Base-by-base conservation (phyloP, 2,113 vertebrate genomes). In the Apteryx owenii region DNA sequence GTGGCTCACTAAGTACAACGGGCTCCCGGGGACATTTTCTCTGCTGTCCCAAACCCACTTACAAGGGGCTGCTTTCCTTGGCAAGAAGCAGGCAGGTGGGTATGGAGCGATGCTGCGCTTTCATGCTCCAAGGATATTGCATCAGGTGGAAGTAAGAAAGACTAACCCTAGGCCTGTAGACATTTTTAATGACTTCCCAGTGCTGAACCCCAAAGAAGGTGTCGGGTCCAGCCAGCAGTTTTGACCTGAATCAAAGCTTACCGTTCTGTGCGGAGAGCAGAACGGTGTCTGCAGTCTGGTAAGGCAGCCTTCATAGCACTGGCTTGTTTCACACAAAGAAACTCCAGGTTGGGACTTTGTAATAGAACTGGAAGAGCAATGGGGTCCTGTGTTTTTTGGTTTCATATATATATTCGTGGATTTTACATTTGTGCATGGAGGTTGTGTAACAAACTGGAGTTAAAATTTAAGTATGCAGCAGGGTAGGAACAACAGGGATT, bases 141-240 rank as follows among this genome's bases (percentile, higher is more conserved):
- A 15, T 29, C n/a, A 13, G 72, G 8, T 42, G 91, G 84, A 73
- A 81, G 53, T 29, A 53, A 78, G 61, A 61, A 78, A 65, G 25
- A 19, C 36, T 17, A n/a, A 58, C 81, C 94, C 76, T 81, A 88
- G 66, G 92, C 96, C 81, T 95, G 50, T 40, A 92, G 70, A 56
- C 40, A 31, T 85, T 81, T 56, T 53, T n/a, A 88, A 69, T 31
- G 73, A 19, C 14, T 86, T 93, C 56, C 69, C 81, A 42, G 42
- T 83, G 92, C 13, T 40, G 42, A 78, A 50, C 82, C n/a, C 69
- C 77, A 10, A 78, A 72, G 80, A 90, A 23, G 60, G 66, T 79
- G 91, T 95, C 1, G 1, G 81, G 89, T 89, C 95, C 72, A 48
- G 75, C 64, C 36, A 64, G 78, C 19, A 50, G 78, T 44, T 76